These are phyloP conservation scores for Mobula hypostoma DNA, from an alignment of 2,113 vertebrate species.

Conservation along the genomic window DNA sequence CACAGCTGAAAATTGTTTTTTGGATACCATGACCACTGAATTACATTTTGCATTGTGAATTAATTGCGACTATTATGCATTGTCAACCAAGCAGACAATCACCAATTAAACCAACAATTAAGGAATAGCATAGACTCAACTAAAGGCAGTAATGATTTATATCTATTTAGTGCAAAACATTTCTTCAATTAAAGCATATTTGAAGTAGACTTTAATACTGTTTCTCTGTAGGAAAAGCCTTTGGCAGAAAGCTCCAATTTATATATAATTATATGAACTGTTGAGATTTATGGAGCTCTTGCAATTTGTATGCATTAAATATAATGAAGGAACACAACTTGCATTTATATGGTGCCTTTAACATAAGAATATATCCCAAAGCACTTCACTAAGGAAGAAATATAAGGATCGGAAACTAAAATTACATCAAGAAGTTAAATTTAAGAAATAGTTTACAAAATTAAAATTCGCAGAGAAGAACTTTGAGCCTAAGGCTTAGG, in stretches of 20 bases:
- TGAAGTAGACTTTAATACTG: background rate
- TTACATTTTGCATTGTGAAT: constrained; percentile 23
- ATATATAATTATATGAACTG: background rate
- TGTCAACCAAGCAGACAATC: constrained; percentile 32
- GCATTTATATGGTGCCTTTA: background rate
- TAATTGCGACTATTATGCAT: constrained; percentile 23
- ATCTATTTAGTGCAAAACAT: background rate
- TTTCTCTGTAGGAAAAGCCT: background rate
- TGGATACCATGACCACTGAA: background rate
- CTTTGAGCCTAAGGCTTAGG: too few species aligned
- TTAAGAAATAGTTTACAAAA: background rate
- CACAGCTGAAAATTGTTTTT: background rate
- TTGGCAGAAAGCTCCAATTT: background rate
- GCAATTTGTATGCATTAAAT: background rate
- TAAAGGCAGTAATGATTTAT: constrained; percentile 10
- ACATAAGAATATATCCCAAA: background rate
- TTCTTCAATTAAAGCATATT: constrained; percentile 10
- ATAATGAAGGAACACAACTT: background rate
- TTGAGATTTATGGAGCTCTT: background rate
- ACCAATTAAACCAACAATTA: constrained; percentile 32
- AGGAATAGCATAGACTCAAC: constrained; percentile 6
- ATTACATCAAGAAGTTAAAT: background rate
- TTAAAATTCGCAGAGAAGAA: too few species aligned
- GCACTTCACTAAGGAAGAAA: background rate
- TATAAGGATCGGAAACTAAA: background rate